A percentile compares a stretch with the other conserved stretches of the same genome.
These are phyloP conservation scores for Argynnis bischoffii DNA, from an alignment of 2,888 invertebrate genomes.

Conservation along the genomic window DNA sequence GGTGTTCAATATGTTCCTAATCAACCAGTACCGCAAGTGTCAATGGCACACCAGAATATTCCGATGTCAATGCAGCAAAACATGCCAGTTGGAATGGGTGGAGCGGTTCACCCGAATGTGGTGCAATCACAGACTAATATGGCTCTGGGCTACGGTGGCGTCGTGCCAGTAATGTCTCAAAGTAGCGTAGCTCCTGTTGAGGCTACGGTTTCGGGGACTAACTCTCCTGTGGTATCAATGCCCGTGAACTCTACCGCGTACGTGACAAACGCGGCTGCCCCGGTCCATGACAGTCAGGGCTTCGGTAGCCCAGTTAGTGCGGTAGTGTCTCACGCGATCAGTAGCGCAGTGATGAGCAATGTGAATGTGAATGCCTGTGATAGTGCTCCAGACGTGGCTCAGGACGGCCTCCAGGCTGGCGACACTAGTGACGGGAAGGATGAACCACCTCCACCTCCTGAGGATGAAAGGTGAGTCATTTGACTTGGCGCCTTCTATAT, in stretches of 20 bases:
- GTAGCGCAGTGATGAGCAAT: conserved; percentile 74
- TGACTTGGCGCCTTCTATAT: conserved; percentile 7
- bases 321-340: conserved; percentile 74
- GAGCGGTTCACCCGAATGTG: conserved; percentile 71
- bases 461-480: conserved; percentile 77
- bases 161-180: conserved; percentile 80
- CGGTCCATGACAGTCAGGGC: conserved; percentile 74
- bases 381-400: conserved; percentile 65
- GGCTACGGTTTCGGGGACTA: conserved; percentile 75
- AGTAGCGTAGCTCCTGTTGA: conserved; percentile 74
- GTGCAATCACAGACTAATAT: conserved; percentile 79
- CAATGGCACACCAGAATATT: conserved; percentile 78
- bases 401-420: conserved; percentile 63
- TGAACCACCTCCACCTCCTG: conserved; percentile 63
- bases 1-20: conserved; percentile 71
- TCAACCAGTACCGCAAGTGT: conserved; percentile 67
- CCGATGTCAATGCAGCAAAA: conserved; percentile 78
- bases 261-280: conserved; percentile 60
- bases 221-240: conserved; percentile 78
- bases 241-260: conserved; percentile 73
- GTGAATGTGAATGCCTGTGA: conserved; percentile 77
- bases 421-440: conserved; percentile 76
- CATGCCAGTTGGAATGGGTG: conserved; percentile 75
- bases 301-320: conserved; percentile 80
- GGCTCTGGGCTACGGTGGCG: conserved; percentile 70